Evolutionary conservation across 2,888 invertebrate genomes (phyloP), one percentile per base, ranked within the genome.

Genomic region (Cantharis nigra): DNA sequence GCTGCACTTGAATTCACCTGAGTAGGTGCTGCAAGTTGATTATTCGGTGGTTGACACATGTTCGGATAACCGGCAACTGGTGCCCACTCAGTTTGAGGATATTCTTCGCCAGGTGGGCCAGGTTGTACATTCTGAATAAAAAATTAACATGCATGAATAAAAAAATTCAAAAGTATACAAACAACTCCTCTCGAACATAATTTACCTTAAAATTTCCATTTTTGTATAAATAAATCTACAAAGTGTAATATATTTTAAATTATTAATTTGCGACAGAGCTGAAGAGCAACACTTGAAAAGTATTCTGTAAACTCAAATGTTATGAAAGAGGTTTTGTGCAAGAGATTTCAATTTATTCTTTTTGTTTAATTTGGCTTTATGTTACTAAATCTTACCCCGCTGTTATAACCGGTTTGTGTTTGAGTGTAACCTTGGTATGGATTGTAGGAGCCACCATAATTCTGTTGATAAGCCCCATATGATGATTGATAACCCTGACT

Each of bases 1-100:
- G 90, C 90, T 72, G 90, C 90, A 82, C 89, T 90, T 74, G 71
- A 49, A 9, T 74, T 18, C 30, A 75, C 89, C 0, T 88, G 87
- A 1, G 87, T 86, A 3, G 84, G 82, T 1, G 83, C 80, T 87
- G 83, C 1, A 83, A 65, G 72, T 71, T 75, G 74, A 70, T 20
- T 69, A 33, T 75, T 71, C n/a, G 80, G 77, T 18, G 75, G 74
- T 62, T 81, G 81, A 63, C 14, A 67, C 75, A 77, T 73, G 20
- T 76, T 78, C 10, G 72, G 75, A 78, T 83, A 83, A 1, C 79
- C 79, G 67, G 76, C 79, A 69, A 82, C 83, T 11, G 83, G 82
- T 70, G 82, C 84, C 85, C 85, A 85, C 70, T 80, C 82, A 77
- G 81, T 81, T 78, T 82, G 82, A 9, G 82, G 81, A 72, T 82